Percentiles rank a stretch among this genome's conserved stretches.
Evolutionary conservation across 23 tunicate species (phyloP).

Genomic region (Aplidium turbinatum): DNA sequence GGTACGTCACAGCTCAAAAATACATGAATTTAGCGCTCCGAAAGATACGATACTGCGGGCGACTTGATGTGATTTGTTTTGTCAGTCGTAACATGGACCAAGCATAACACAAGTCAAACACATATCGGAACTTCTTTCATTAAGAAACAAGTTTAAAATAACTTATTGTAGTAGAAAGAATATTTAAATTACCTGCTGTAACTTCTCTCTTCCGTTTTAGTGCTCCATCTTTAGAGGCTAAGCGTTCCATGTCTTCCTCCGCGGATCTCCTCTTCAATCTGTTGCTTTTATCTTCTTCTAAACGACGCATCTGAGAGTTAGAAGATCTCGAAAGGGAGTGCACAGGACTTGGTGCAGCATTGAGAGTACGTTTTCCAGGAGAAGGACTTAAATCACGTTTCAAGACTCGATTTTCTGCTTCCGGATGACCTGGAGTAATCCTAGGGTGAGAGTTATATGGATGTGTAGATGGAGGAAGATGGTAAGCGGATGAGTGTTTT

Average conservation of each 20-base stretch:
- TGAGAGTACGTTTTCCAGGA: neutral
- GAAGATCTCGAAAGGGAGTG: neutral
- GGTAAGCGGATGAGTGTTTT: neutral
- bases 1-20: too few relatives aligned
- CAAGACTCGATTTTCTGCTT: neutral
- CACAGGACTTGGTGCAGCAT: neutral
- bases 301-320: neutral
- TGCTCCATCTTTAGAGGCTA: neutral
- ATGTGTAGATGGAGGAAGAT: neutral
- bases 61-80: too few relatives aligned
- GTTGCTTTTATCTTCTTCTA: slow-evolving; percentile 22
- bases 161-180: too few relatives aligned
- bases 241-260: slow-evolving; percentile 5
- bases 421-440: neutral
- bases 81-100: too few relatives aligned
- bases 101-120: too few relatives aligned
- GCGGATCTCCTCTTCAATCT: slow-evolving; percentile 17
- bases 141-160: too few relatives aligned
- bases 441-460: neutral
- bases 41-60: too few relatives aligned
- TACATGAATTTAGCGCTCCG: too few relatives aligned
- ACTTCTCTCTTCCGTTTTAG: slow-evolving; percentile 20
- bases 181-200: slow-evolving; percentile 20
- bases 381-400: neutral
- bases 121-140: neutral